Percentiles rank a stretch among this genome's conserved stretches.
Conservation (phyloP, 1,140 invertebrate genomes). For the Teleopsis dalmanni region DNA sequence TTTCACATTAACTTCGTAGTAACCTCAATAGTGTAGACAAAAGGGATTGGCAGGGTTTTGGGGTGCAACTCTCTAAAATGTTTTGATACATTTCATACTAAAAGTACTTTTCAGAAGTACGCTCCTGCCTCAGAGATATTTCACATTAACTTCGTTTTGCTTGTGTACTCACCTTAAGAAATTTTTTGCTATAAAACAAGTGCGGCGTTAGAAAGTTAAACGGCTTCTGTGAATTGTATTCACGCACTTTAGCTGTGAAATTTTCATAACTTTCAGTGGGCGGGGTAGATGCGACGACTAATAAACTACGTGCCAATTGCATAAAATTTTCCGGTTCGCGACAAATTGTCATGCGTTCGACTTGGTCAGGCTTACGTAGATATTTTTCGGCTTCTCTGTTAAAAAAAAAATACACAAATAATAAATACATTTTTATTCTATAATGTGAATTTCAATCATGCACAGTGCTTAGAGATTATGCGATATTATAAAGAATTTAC, state of each 20-base stretch:
- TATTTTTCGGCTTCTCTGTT: conserved; percentile 69
- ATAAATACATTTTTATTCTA: too few relatives aligned
- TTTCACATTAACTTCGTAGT: too few relatives aligned
- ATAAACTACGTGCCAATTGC: conserved; percentile 66
- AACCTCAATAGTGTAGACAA: too few relatives aligned
- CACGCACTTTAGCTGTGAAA: conserved; percentile 68
- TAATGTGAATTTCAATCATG: too few relatives aligned
- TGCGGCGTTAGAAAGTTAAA: conserved; percentile 63
- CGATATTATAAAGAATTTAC: too few relatives aligned
- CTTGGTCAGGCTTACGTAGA: conserved; percentile 67
- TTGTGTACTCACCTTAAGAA: conserved; percentile 49
- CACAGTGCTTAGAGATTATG: too few relatives aligned
- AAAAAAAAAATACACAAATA: neutral
- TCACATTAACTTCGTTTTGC: too few relatives aligned
- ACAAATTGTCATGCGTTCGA: conserved; percentile 53
- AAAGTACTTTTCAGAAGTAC: too few relatives aligned
- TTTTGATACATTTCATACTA: too few relatives aligned
- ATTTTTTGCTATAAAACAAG: conserved; percentile 49
- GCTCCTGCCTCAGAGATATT: too few relatives aligned
- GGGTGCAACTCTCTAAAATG: too few relatives aligned
- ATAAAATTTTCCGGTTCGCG: conserved; percentile 57
- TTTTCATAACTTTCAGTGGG: conserved; percentile 65
- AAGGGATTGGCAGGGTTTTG: too few relatives aligned
- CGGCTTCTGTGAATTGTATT: conserved; percentile 66
- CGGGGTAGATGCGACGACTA: conserved; percentile 78